These are phyloP conservation scores for Tridacna crocea DNA, from an alignment of 2,888 invertebrate genomes.

Conservation along the genomic window DNA sequence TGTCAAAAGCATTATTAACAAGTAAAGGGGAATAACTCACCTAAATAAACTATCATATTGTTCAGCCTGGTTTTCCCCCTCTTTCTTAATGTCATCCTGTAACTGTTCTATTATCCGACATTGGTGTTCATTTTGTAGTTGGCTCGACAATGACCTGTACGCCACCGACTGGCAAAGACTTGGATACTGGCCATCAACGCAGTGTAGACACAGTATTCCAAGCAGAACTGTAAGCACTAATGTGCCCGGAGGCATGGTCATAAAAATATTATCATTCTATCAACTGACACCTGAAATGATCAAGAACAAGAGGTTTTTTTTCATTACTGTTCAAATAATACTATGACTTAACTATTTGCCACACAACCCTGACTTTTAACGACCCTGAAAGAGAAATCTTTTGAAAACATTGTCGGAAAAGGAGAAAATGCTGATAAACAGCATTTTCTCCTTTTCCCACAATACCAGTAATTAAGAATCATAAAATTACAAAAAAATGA, in stretches of 20 bases:
- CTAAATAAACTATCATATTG: slow-evolving; percentile 38
- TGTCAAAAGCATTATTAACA: no score
- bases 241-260: not conserved
- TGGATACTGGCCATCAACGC: slow-evolving; percentile 10
- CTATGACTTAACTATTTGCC: not conserved
- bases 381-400: no score
- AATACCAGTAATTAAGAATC: no score
- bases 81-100: slow-evolving; percentile 63
- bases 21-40: slow-evolving; percentile 27
- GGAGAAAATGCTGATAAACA: no score
- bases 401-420: no score
- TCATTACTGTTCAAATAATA: not conserved
- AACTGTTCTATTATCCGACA: slow-evolving; percentile 76
- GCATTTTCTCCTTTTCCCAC: no score
- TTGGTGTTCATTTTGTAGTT: slow-evolving; percentile 78
- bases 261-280: not conserved
- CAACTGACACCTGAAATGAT: not conserved
- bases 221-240: not conserved
- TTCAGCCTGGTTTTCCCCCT: slow-evolving; percentile 50
- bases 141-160: slow-evolving; percentile 65
- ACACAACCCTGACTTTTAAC: not conserved
- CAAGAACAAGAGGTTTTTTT: not conserved
- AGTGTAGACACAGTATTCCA: slow-evolving; percentile 22
- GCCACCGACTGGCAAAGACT: slow-evolving; percentile 69
- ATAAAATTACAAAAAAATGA: no score